Percentiles rank a stretch among this genome's conserved stretches.
Conservation (phyloP, 2,888 invertebrate species). For the Leucophenga montana region DNA sequence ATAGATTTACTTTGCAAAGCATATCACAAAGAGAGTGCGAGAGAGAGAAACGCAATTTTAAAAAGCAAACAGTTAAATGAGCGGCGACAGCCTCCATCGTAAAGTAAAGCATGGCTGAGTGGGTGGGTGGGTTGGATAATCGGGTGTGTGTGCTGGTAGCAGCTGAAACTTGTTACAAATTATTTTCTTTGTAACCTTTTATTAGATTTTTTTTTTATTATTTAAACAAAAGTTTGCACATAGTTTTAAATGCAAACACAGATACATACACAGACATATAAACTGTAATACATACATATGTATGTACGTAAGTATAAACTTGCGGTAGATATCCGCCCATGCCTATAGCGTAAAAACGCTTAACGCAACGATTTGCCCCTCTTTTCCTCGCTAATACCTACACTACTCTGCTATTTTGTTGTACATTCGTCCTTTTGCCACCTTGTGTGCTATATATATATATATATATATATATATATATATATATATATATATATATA, state of each 20-base stretch:
- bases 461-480: background rate
- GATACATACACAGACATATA: no score
- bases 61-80: background rate
- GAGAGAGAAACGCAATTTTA: slow-evolving; percentile 46
- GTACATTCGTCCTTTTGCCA: slow-evolving; percentile 8
- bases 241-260: background rate
- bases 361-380: no score
- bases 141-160: background rate
- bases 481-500: slow-evolving; percentile 1
- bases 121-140: background rate
- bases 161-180: slow-evolving; percentile 12
- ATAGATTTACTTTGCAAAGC: slow-evolving; percentile 55
- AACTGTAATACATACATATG: no score
- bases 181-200: slow-evolving; percentile 1
- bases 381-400: no score
- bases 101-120: background rate
- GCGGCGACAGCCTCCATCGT: background rate
- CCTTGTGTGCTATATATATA: slow-evolving; percentile 4
- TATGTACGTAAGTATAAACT: background rate
- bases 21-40: slow-evolving; percentile 44
- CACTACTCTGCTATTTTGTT: slow-evolving; percentile 27
- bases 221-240: slow-evolving; percentile 36
- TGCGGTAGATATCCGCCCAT: background rate
- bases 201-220: no score
- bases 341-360: background rate